A percentile compares a stretch with the other conserved stretches of the same genome.
phyloP scores from a whole-genome alignment of 2,888 invertebrate genomes.

The Diogma glabrata region DNA sequence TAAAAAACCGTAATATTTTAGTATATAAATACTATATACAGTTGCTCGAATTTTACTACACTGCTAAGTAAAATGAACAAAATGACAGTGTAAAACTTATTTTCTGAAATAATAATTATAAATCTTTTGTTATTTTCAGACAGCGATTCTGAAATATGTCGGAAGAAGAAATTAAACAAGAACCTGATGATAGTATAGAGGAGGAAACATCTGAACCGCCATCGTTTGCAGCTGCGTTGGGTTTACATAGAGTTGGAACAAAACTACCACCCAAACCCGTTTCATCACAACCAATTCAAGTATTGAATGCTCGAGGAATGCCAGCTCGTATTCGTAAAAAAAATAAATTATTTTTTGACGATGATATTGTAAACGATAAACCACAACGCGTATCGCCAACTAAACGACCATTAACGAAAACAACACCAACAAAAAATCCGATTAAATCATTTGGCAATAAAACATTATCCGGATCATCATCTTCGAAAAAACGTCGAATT shows the following conservation, averaged over 20 bases:
- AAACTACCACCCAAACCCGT: slow-evolving; percentile 58
- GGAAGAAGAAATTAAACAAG: slow-evolving; percentile 13
- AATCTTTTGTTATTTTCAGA: too few relatives aligned
- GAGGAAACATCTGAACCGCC: slow-evolving; percentile 57
- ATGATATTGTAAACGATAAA: slow-evolving; percentile 73
- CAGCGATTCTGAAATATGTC: too few relatives aligned
- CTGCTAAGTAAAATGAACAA: too few relatives aligned
- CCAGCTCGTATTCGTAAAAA: slow-evolving; percentile 83
- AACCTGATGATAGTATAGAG: slow-evolving; percentile 27
- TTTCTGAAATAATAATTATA: too few relatives aligned
- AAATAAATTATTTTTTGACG: slow-evolving; percentile 80
- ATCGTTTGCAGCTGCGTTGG: slow-evolving; percentile 66
- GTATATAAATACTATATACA: too few relatives aligned
- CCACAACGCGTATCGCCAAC: slow-evolving; percentile 49
- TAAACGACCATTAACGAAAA: slow-evolving; percentile 38
- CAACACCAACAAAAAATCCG: slow-evolving; percentile 43
- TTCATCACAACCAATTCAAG: slow-evolving; percentile 60
- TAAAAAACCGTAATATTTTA: too few relatives aligned
- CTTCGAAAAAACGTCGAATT: neutral
- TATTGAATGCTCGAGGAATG: slow-evolving; percentile 77
- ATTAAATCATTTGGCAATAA: slow-evolving; percentile 31
- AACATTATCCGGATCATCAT: slow-evolving; percentile 14
- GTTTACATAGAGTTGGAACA: slow-evolving; percentile 70
- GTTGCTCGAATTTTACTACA: too few relatives aligned
- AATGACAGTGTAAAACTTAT: too few relatives aligned